A percentile compares a stretch with the other conserved stretches of the same genome.
phyloP scores from a whole-genome alignment of 2,113 vertebrate species.

The Peucedramus taeniatus region DNA sequence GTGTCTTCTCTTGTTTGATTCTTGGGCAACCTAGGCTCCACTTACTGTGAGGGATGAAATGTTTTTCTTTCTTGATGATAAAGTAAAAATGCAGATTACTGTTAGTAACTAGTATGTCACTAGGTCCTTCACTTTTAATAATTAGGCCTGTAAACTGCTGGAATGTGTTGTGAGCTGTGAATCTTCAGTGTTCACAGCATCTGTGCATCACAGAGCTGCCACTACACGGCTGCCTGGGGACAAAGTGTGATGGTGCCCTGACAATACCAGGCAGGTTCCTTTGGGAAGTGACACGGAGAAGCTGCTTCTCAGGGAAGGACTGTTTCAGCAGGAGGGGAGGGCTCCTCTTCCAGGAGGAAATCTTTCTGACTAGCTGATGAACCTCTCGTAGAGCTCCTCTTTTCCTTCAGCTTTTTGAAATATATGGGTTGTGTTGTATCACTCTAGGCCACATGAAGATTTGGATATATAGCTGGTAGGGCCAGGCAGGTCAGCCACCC shows the following conservation, averaged over 20 bases:
- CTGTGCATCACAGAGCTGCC: background rate
- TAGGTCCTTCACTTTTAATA: background rate
- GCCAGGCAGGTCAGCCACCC: constrained; percentile 14
- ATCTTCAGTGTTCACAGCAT: background rate
- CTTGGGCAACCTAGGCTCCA: background rate
- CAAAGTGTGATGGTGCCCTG: background rate
- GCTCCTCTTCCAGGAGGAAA: fast-evolving
- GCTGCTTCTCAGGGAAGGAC: background rate
- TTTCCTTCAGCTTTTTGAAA: background rate
- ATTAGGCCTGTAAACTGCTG: background rate
- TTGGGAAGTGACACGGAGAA: background rate
- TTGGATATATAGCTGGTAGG: constrained; percentile 6
- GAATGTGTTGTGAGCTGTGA: background rate
- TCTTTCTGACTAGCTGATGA: background rate
- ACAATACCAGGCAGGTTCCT: background rate
- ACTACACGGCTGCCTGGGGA: background rate
- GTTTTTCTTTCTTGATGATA: background rate
- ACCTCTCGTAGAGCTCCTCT: background rate
- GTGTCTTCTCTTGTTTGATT: background rate
- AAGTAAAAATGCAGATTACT: background rate
- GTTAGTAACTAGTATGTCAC: background rate
- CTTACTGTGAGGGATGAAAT: background rate
- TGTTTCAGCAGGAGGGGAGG: background rate
- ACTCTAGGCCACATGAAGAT: background rate
- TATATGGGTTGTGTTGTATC: background rate